These are phyloP conservation scores for Cettia cetti DNA, from an alignment of 2,113 vertebrate genomes.

Conservation along the genomic window DNA sequence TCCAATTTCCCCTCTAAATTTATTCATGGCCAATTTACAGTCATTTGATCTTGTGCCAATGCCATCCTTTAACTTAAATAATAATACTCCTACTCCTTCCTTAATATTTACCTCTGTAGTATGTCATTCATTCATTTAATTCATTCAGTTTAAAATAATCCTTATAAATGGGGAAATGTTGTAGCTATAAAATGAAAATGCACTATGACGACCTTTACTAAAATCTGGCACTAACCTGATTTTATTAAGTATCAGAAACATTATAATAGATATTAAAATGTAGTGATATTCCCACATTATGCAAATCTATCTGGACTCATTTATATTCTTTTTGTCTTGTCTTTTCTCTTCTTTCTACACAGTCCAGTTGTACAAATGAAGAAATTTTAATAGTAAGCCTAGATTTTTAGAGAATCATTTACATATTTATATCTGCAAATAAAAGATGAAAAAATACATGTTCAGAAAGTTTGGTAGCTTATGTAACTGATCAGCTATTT, in stretches of 20 bases:
- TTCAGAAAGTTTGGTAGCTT: not conserved
- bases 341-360: not conserved
- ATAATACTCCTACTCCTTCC: not conserved
- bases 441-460: not conserved
- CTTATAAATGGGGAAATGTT: conserved; percentile 47
- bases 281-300: conserved; percentile 11
- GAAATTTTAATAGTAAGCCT: not conserved
- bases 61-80: conserved; percentile 13
- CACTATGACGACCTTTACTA: conserved; percentile 39
- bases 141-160: conserved; percentile 33
- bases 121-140: conserved; percentile 20
- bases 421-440: not conserved
- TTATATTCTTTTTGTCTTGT: not conserved
- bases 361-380: not conserved
- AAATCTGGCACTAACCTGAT: conserved; percentile 7
- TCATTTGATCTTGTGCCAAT: conserved; percentile 44
- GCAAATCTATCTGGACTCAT: not conserved
- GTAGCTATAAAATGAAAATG: conserved; percentile 49
- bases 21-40: conserved; percentile 16
- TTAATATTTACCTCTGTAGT: conserved; percentile 39
- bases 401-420: not conserved
- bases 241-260: conserved; percentile 54
- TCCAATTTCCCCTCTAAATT: conserved; percentile 7
- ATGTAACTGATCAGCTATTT: not conserved
- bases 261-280: conserved; percentile 48